Base-by-base conservation (phyloP, 2,888 invertebrate species). In the Agapostemon virescens region DNA sequence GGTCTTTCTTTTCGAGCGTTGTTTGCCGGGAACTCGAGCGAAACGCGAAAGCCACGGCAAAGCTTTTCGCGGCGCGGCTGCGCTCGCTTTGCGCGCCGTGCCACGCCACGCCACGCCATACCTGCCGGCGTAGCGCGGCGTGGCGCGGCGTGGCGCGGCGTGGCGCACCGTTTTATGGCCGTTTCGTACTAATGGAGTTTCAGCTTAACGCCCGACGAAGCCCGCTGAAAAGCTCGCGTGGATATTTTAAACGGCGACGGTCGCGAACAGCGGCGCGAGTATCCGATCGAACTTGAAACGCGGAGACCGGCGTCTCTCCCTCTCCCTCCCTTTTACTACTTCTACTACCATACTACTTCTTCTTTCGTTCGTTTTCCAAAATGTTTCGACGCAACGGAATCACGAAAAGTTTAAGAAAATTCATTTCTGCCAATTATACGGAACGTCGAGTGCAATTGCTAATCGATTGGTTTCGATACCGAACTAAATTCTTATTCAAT, bases 171-270 rank as follows among this genome's bases (percentile, higher is more conserved):
- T 71, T 82, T 81, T 81, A 76, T 71, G 69, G 55, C 61, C 70
- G 78, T 75, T 69, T 73, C 74, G 58, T 67, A 72, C 79, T 86
- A 86, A 86, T 86, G 84, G 86, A 84, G 85, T 85, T 85, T 86
- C 83, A 74, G 80, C 82, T 78, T 68, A 58, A 77, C 77, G 76
- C 83, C 64, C 30, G 33, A 52, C 73, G 42, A 36, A 69, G 58
- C 83, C 69, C 52, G 77, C 64, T 69, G 73, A 71, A 85, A 83
- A 86, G 75, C 82, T 30, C 45, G 49, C 79, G 75, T 66, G 77
- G 77, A 82, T 82, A 72, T 71, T 77, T 72, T 77, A 79, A 76
- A 84, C 81, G 84, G 77, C 38, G 75, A 66, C 70, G 58, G 30
- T 26, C 15, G 55, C 15, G 55, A 26, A 26, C 17, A 11, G n/a